Evolutionary conservation across 2,797 vertebrate genomes (phyloP).

Genomic region (Chaenodraco wilsoni): DNA sequence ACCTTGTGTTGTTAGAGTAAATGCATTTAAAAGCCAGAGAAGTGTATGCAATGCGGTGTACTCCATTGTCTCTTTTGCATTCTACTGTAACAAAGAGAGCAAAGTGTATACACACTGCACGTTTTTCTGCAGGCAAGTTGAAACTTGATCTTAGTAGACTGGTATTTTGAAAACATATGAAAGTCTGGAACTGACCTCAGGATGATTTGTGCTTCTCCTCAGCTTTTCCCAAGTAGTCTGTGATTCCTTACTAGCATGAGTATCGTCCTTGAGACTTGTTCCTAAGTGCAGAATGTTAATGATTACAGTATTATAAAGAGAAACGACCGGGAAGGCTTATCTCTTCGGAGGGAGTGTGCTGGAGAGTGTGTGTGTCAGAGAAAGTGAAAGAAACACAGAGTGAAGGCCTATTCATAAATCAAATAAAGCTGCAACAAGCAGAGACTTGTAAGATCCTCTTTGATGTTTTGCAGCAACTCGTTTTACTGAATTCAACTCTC

Average conservation of each 20-base stretch:
- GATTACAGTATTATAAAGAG: constrained; percentile 33
- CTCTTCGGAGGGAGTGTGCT: constrained; percentile 20
- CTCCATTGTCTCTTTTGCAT: constrained; percentile 54
- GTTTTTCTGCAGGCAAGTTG: no score
- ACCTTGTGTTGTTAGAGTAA: constrained; percentile 61
- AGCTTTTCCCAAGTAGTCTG: neutral
- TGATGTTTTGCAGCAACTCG: constrained; percentile 43
- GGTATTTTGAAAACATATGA: neutral
- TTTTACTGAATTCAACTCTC: constrained; percentile 8
- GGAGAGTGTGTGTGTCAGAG: neutral
- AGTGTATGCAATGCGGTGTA: neutral
- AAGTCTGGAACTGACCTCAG: constrained; percentile 43
- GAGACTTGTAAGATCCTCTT: constrained; percentile 49
- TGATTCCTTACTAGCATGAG: neutral
- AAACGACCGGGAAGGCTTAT: constrained; percentile 3
- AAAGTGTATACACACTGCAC: neutral
- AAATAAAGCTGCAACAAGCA: constrained; percentile 36
- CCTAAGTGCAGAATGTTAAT: constrained; percentile 52
- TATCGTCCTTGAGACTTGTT: neutral
- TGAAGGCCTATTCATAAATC: constrained; percentile 32
- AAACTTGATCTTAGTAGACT: no score
- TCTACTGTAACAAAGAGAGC: constrained; percentile 24
- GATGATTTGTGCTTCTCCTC: neutral
- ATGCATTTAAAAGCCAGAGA: constrained; percentile 48
- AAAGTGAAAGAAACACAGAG: constrained; percentile 4